phyloP scores from a whole-genome alignment of 1,140 invertebrate species.

The Apis laboriosa region DNA sequence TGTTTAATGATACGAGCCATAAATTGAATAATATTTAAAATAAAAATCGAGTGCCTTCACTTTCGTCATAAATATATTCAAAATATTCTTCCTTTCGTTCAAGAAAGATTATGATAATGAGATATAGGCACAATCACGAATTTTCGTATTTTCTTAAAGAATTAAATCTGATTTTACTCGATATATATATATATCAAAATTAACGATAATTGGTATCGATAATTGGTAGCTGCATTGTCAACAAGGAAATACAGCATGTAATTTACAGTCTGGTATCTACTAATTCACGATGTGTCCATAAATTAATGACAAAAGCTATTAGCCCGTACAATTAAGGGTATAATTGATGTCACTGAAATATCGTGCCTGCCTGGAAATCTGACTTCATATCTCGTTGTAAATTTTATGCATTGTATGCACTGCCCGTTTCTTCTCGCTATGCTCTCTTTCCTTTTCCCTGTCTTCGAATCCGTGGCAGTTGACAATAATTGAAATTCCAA shows the following conservation, averaged over 20 bases:
- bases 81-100: too few species aligned
- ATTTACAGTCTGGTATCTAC: not conserved
- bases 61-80: too few species aligned
- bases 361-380: not conserved
- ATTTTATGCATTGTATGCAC: not conserved
- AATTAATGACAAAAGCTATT: slow-evolving; percentile 7
- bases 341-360: not conserved
- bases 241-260: not conserved
- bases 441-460: not conserved
- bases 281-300: not conserved
- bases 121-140: too few species aligned
- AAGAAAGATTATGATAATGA: too few species aligned
- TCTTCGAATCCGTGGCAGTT: not conserved
- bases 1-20: too few species aligned
- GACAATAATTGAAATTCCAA: slow-evolving; percentile 28
- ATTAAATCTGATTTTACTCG: too few species aligned
- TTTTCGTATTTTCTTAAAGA: too few species aligned
- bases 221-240: not conserved
- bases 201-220: not conserved
- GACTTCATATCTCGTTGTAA: not conserved
- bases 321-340: not conserved
- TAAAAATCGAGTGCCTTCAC: too few species aligned
- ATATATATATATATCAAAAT: too few species aligned
- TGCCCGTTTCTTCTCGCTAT: not conserved
- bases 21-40: too few species aligned